A percentile compares a stretch with the other conserved stretches of the same genome.
Conservation (phyloP, 2,888 invertebrate species). For the Agrotis clavis region DNA sequence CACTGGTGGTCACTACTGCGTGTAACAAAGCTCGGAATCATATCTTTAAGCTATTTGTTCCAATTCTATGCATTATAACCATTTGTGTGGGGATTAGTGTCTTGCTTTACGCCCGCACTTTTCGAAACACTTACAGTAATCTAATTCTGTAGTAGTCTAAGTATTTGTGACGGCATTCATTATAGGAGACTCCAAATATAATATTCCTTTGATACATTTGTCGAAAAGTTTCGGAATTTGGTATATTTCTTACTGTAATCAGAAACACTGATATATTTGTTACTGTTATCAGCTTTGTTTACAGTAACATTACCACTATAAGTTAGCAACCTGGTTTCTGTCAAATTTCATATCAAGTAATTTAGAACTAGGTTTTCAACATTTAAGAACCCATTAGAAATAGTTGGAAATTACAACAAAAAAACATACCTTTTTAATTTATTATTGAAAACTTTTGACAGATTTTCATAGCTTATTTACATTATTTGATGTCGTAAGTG, state of each 20-base stretch:
- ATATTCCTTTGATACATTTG: neutral
- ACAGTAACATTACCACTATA: neutral
- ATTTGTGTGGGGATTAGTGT: neutral
- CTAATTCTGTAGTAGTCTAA: too few species aligned
- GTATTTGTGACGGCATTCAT: neutral
- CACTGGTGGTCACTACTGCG: too few species aligned
- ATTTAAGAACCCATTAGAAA: neutral
- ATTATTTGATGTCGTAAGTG: neutral
- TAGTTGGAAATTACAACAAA: neutral
- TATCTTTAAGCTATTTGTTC: too few species aligned
- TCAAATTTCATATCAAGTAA: neutral
- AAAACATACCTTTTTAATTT: too few species aligned
- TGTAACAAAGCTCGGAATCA: too few species aligned
- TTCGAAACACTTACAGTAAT: neutral
- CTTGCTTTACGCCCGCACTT: neutral
- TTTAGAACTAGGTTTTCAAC: neutral
- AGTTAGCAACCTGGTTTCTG: too few species aligned
- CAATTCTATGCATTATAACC: too few species aligned
- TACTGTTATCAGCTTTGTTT: neutral
- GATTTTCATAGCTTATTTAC: conserved; percentile 4
- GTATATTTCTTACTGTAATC: too few species aligned
- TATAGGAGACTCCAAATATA: neutral
- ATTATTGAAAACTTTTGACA: neutral
- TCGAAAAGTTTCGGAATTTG: too few species aligned
- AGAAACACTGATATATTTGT: too few species aligned